Conservation (phyloP, 1,140 invertebrate genomes). For the Atta colombica region DNA sequence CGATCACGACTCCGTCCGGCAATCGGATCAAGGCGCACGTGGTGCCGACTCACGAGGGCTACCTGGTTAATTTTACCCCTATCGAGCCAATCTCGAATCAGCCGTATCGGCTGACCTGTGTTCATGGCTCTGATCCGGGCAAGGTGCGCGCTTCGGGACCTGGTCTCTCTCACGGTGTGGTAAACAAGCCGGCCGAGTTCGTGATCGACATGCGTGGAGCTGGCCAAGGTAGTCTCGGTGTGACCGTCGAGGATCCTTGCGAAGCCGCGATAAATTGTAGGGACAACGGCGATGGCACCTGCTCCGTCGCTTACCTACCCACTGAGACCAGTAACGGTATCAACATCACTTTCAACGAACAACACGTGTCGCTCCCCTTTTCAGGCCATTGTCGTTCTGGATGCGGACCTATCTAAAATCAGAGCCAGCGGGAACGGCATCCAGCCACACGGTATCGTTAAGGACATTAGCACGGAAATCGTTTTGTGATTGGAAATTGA, state of each 20-base stretch:
- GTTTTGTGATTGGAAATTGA: constrained; percentile 48
- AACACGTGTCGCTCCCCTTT: constrained; percentile 92
- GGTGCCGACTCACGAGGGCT: constrained; percentile 92
- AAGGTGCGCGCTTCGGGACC: constrained; percentile 92
- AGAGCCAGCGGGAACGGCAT: constrained; percentile 91
- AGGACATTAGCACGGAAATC: constrained; percentile 45
- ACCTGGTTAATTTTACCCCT: constrained; percentile 93
- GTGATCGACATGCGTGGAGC: constrained; percentile 93
- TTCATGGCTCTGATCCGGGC: constrained; percentile 89
- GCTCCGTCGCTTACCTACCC: constrained; percentile 93
- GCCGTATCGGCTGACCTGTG: constrained; percentile 90
- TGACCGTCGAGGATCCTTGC: constrained; percentile 94
- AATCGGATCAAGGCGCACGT: constrained; percentile 91
- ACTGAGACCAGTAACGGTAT: constrained; percentile 92
- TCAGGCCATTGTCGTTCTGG: constrained; percentile 89
- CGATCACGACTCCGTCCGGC: constrained; percentile 92
- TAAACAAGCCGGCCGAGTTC: constrained; percentile 92
- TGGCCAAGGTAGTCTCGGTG: constrained; percentile 91
- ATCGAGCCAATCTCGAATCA: constrained; percentile 90
- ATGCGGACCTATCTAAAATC: constrained; percentile 89
- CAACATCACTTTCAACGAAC: constrained; percentile 93
- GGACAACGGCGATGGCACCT: constrained; percentile 94
- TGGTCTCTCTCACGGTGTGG: constrained; percentile 90
- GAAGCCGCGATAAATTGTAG: constrained; percentile 93
- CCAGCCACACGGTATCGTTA: constrained; percentile 90